A percentile compares a stretch with the other conserved stretches of the same genome.
Conservation (phyloP, 2,888 invertebrate genomes). For the Drosophila diplacantha region DNA sequence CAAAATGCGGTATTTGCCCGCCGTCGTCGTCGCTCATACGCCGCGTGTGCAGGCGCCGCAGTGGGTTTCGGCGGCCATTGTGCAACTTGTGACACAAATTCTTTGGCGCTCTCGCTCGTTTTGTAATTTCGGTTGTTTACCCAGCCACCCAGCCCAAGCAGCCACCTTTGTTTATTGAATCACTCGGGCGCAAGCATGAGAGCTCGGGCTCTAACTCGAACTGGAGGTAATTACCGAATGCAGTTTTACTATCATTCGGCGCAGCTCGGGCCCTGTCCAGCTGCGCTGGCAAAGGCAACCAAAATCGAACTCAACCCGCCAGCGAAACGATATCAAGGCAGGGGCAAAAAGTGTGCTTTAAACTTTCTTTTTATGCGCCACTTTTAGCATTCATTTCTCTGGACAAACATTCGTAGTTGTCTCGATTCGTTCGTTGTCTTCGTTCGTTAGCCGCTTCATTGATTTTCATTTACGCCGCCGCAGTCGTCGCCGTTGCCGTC, state of each 20-base stretch:
- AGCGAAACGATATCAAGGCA: conserved; percentile 35
- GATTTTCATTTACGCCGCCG: conserved; percentile 57
- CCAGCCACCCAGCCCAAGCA: conserved; percentile 16
- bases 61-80: conserved; percentile 40
- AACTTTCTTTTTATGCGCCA: conserved; percentile 69
- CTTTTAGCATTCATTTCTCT: conserved; percentile 62
- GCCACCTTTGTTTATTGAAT: conserved; percentile 17
- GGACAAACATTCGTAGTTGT: conserved; percentile 50
- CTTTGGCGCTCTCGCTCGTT: conserved; percentile 53
- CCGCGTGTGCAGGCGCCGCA: conserved; percentile 40
- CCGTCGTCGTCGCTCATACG: conserved; percentile 51
- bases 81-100: conserved; percentile 65
- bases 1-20: conserved; percentile 40
- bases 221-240: conserved; percentile 28
- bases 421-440: conserved; percentile 26
- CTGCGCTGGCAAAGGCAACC: conserved; percentile 8
- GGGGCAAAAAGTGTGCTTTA: conserved; percentile 32
- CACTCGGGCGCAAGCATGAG: conserved; percentile 1
- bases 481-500: neutral
- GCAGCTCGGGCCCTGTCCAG: neutral
- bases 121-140: conserved; percentile 49
- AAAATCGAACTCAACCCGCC: conserved; percentile 37
- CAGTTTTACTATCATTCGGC: conserved; percentile 13
- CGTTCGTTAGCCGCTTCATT: conserved; percentile 61
- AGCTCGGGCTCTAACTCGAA: neutral